A percentile compares a stretch with the other conserved stretches of the same genome.
These are phyloP conservation scores for Choristoneura fumiferana DNA, from an alignment of 1,140 invertebrate species.

Conservation along the genomic window DNA sequence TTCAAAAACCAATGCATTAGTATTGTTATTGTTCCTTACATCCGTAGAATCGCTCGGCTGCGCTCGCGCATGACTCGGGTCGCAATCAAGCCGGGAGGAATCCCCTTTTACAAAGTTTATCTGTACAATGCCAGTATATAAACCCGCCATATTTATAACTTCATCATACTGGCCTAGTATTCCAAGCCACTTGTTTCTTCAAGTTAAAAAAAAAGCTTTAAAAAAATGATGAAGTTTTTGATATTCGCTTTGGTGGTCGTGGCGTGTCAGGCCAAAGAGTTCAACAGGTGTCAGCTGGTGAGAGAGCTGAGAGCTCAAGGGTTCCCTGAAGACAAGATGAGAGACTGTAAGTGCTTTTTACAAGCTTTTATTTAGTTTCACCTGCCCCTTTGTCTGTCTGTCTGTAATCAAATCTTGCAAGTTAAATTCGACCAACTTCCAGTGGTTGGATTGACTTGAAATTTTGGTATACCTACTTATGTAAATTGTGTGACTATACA, in stretches of 20 bases:
- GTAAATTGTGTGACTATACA: too few species aligned
- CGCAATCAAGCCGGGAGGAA: not conserved
- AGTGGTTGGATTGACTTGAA: too few species aligned
- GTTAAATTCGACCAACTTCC: too few species aligned
- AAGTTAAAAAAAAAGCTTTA: too few species aligned
- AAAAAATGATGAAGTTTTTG: conserved; percentile 1
- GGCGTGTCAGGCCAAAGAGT: conserved; percentile 24
- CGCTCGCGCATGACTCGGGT: too few species aligned
- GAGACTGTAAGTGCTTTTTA: conserved; percentile 38
- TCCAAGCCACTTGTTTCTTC: not conserved
- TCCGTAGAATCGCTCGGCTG: too few species aligned
- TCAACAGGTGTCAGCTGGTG: conserved; percentile 51
- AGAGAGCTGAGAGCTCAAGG: conserved; percentile 36
- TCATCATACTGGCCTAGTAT: not conserved
- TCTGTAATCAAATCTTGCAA: too few species aligned
- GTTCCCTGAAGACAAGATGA: conserved; percentile 26
- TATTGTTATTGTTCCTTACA: too few species aligned
- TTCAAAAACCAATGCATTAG: too few species aligned
- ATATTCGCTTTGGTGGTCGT: not conserved
- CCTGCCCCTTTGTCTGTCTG: too few species aligned
- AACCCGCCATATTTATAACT: not conserved
- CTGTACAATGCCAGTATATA: conserved; percentile 3
- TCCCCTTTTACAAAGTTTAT: not conserved
- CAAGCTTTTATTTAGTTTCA: too few species aligned
- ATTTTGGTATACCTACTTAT: too few species aligned